Base-by-base conservation (phyloP, 1,140 invertebrate genomes). In the Scaptomyza pallida region DNA sequence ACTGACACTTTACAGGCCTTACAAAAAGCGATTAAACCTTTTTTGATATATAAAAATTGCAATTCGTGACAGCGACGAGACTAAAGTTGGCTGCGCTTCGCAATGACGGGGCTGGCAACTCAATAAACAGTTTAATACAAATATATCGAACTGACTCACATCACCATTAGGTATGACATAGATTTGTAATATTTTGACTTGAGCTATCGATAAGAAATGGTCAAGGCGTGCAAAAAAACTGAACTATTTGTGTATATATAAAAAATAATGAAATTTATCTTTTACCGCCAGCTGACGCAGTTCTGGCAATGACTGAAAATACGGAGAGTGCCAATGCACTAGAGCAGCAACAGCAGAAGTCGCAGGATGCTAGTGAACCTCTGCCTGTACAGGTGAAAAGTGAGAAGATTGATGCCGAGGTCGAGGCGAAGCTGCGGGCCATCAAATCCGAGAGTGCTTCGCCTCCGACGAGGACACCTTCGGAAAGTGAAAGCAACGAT, bases 61-160 rank as follows among this genome's bases (percentile, higher is more conserved):
- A 88, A 82, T 81, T 86, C 63, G 82, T 81, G 82, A 86, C 82
- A 88, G 74, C 81, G 81, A 86, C 81, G 70, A 62, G 52, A 68
- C 61, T 88, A 61, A 86, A 86, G 81, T 86, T 86, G 77, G 82
- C 82, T 86, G 78, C 82, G 82, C 62, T 75, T 71, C n/a, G n/a
- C 8, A 40, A 26, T 0, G 10, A 37, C 62, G 13, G 74, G 55
- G 51, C 48, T 59, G 62, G 12, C 23, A 62, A 67, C 35, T 52
- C 13, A 30, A 44, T 44, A 12, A 2, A 65, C 8, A 13, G 10
- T 6, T 30, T 1, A 2, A 26, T 19, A 16, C 8, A 6, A 21
- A 41, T 0, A 12, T 64, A 65, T 71, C 61, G 61, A 44, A 48
- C 15, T 19, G 26, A 12, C 3, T 35, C 9, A 17, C 67, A 70